These are phyloP conservation scores for Tuta absoluta DNA, from an alignment of 2,888 invertebrate genomes.

Conservation along the genomic window DNA sequence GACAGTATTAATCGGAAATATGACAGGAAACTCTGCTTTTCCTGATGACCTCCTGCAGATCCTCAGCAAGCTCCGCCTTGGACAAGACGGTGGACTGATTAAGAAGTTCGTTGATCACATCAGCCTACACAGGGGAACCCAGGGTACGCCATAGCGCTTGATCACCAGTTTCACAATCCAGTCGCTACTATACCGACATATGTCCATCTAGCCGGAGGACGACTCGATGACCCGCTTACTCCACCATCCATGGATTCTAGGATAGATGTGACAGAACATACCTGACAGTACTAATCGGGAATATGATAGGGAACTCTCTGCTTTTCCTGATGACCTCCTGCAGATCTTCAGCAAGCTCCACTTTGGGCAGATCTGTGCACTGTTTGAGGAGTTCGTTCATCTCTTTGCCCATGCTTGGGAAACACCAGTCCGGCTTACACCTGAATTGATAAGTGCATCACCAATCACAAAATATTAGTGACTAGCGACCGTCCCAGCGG, in stretches of 20 bases:
- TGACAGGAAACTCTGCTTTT: conserved; percentile 60
- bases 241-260: too few relatives aligned
- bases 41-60: conserved; percentile 56
- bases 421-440: conserved; percentile 77
- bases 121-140: too few relatives aligned
- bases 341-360: conserved; percentile 47
- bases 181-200: too few relatives aligned
- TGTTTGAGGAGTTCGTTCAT: conserved; percentile 66
- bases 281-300: conserved; percentile 63
- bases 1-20: conserved; percentile 45
- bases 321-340: conserved; percentile 59
- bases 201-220: too few relatives aligned
- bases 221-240: too few relatives aligned
- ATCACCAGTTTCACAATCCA: too few relatives aligned
- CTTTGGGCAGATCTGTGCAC: conserved; percentile 52
- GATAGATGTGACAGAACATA: conserved; percentile 36
- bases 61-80: conserved; percentile 41
- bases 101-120: conserved; percentile 65
- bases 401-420: conserved; percentile 71
- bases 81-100: conserved; percentile 59
- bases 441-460: conserved; percentile 40
- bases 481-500: too few relatives aligned
- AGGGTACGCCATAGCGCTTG: too few relatives aligned
- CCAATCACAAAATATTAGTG: too few relatives aligned
- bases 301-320: conserved; percentile 60